Base-by-base conservation (phyloP, 2,888 invertebrate species). In the Spilosoma lubricipeda region DNA sequence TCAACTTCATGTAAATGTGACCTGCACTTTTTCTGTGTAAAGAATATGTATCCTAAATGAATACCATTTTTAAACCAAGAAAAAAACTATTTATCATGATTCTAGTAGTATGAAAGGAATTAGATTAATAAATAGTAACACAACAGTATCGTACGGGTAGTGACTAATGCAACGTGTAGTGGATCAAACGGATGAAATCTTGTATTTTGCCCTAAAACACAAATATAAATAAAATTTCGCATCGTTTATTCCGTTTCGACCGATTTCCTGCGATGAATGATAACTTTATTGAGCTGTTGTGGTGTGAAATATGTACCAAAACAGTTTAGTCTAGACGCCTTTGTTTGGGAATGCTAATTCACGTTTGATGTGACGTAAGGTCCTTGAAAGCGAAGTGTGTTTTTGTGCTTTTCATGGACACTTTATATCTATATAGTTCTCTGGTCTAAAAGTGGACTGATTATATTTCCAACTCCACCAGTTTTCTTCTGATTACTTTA, bases 191-290 rank as follows among this genome's bases (percentile, higher is more conserved):
- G n/a, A 39, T 30, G 56, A 73, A 74, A 79, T 77, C 36, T 59
- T 63, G 67, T 68, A 69, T 77, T 71, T 78, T 76, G 78, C 80
- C 73, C 79, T 67, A 73, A 77, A 75, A 75, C 56, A 42, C 68
- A 78, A 82, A 78, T 78, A 78, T 68, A 76, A 65, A 63, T 48
- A 74, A 73, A 73, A 67, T 67, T 73, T 70, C 48, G 67, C 30
- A 20, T 67, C 48, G 63, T 70, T 70, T 67, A 23, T 70, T 48
- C 45, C 30, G 39, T 56, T 75, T 70, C 69, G 13, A 63, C 1
- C 27, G 59, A 59, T 70, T 69, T 66, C 65, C 42, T 72, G 42
- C 42, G 45, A 18, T 66, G 39, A 73, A 36, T 42, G 27, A 72
- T 72, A 69, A 75, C 72, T 72, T 72, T 70, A 73, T 56, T 64